Evolutionary conservation across 1,140 invertebrate genomes (phyloP).

Genomic region (Notospermus geniculatus): DNA sequence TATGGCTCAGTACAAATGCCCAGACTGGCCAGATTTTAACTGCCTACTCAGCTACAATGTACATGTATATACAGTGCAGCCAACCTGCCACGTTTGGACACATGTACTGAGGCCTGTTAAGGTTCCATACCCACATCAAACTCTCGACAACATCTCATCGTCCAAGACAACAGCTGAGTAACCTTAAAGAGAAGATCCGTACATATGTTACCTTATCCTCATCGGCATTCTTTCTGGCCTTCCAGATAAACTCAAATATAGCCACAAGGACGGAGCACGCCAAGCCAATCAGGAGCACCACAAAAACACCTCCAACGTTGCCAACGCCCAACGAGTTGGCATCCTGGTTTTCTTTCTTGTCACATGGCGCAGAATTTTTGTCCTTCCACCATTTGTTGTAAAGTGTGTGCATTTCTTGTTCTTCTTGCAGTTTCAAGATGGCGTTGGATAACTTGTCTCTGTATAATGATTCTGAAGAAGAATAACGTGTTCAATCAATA

Average conservation of each 20-base stretch:
- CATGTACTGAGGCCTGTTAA: slow-evolving; percentile 86
- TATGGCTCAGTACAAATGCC: slow-evolving; percentile 76
- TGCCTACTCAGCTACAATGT: too few species aligned
- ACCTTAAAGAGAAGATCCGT: slow-evolving; percentile 95
- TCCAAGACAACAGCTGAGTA: slow-evolving; percentile 87
- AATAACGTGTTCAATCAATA: too few species aligned
- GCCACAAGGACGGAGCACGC: slow-evolving; percentile 86
- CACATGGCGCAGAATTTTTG: slow-evolving; percentile 78
- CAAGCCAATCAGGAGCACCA: slow-evolving; percentile 85
- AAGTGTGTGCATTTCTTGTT: slow-evolving; percentile 85
- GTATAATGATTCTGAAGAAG: slow-evolving; percentile 79
- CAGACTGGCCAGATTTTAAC: too few species aligned
- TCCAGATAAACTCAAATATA: slow-evolving; percentile 94
- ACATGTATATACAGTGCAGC: too few species aligned
- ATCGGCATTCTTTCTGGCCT: slow-evolving; percentile 87
- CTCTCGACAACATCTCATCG: slow-evolving; percentile 80
- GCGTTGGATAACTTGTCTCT: slow-evolving; percentile 91
- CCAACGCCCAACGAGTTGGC: slow-evolving; percentile 88
- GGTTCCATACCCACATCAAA: slow-evolving; percentile 93
- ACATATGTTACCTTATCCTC: slow-evolving; percentile 85
- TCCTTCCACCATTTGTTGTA: slow-evolving; percentile 98
- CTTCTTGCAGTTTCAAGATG: slow-evolving; percentile 92
- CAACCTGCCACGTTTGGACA: too few species aligned
- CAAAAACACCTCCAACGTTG: slow-evolving; percentile 93
- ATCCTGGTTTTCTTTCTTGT: slow-evolving; percentile 67